A percentile compares a stretch with the other conserved stretches of the same genome.
These are phyloP conservation scores for Metaphire vulgaris DNA, from an alignment of 1,140 invertebrate species.

Conservation along the genomic window DNA sequence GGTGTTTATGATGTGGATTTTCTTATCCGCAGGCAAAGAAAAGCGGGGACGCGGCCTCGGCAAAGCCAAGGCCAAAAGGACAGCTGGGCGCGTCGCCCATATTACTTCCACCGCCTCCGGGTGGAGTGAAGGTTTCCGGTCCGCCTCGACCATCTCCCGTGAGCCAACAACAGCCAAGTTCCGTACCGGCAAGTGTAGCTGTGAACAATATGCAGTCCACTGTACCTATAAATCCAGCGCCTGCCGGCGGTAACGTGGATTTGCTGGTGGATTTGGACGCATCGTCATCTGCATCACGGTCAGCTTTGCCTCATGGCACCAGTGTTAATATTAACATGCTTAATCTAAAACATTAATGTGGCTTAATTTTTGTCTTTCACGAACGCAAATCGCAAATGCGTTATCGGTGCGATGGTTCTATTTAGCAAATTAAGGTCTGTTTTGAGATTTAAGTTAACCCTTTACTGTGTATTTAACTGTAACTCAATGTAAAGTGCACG, in stretches of 20 bases:
- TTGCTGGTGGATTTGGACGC: constrained; percentile 21
- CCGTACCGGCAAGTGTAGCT: too few relatives aligned
- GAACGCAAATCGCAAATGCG: too few relatives aligned
- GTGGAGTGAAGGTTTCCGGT: constrained; percentile 62
- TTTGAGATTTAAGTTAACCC: too few relatives aligned
- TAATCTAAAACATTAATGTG: too few relatives aligned
- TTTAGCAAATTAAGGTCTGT: too few relatives aligned
- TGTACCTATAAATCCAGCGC: not conserved
- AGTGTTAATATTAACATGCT: too few relatives aligned
- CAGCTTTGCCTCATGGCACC: not conserved
- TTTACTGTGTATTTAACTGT: too few relatives aligned
- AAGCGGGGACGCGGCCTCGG: constrained; percentile 5
- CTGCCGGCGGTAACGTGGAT: not conserved
- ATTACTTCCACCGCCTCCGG: constrained; percentile 76
- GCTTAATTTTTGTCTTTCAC: too few relatives aligned
- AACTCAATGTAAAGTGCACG: too few relatives aligned
- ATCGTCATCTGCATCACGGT: not conserved
- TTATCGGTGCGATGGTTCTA: too few relatives aligned
- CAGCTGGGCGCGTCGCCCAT: constrained; percentile 54
- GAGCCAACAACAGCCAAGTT: constrained; percentile 43
- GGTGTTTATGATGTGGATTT: too few relatives aligned
- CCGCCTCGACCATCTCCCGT: constrained; percentile 60
- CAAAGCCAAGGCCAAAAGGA: constrained; percentile 54
- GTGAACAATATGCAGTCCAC: not conserved
- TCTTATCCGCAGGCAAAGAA: not conserved